phyloP scores from a whole-genome alignment of 1,140 invertebrate genomes.

The Trissolcus basalis region DNA sequence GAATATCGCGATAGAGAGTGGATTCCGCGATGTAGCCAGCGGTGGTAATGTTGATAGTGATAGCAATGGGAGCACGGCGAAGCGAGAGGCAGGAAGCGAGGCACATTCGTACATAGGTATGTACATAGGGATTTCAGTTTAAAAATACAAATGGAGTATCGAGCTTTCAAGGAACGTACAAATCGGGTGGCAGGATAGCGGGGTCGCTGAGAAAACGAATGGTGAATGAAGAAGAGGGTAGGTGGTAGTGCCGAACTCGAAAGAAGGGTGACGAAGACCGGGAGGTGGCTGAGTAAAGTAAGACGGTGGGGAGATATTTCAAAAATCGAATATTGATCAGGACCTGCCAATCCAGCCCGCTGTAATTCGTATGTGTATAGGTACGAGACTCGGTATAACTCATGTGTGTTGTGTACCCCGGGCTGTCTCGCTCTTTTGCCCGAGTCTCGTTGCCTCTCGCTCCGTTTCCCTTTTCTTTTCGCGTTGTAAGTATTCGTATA shows the following conservation, averaged over 20 bases:
- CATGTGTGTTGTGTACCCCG: slow-evolving; percentile 37
- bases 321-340: slow-evolving; percentile 76
- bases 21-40: slow-evolving; percentile 61
- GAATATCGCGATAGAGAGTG: too few relatives aligned
- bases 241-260: slow-evolving; percentile 46
- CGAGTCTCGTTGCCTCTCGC: not conserved
- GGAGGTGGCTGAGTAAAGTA: slow-evolving; percentile 23
- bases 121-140: slow-evolving; percentile 75
- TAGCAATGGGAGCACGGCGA: slow-evolving; percentile 62
- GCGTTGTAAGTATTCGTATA: slow-evolving; percentile 47
- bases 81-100: slow-evolving; percentile 52
- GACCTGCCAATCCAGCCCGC: slow-evolving; percentile 74
- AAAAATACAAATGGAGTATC: slow-evolving; percentile 77
- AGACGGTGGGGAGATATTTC: slow-evolving; percentile 71
- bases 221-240: slow-evolving; percentile 48
- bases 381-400: slow-evolving; percentile 53
- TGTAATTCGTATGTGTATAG: slow-evolving; percentile 69
- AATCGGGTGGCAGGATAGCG: slow-evolving; percentile 46
- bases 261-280: slow-evolving; percentile 45
- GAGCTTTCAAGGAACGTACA: slow-evolving; percentile 72
- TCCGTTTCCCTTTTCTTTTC: slow-evolving; percentile 37
- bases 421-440: slow-evolving; percentile 33
- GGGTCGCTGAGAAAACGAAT: slow-evolving; percentile 46
- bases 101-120: slow-evolving; percentile 62
- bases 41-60: slow-evolving; percentile 74